phyloP scores from a whole-genome alignment of 2,888 invertebrate genomes.

The Auanema freiburgensis region DNA sequence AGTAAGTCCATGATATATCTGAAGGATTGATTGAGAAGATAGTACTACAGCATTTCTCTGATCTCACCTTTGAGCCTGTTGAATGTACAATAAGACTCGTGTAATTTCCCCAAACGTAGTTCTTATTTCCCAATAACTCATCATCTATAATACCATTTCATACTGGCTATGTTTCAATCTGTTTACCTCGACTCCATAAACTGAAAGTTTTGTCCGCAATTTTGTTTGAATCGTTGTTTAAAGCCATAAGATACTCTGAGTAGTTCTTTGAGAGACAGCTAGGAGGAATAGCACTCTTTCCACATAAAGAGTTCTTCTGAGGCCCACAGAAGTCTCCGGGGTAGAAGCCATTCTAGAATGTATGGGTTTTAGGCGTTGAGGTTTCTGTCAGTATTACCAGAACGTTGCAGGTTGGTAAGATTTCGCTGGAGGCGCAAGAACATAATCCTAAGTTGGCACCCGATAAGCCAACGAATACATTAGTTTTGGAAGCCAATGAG shows the following conservation, averaged over 20 bases:
- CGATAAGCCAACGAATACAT: slow-evolving; percentile 46
- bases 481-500: slow-evolving; percentile 32
- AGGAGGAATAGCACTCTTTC: slow-evolving; percentile 19
- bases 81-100: slow-evolving; percentile 38
- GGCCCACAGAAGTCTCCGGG: slow-evolving; percentile 30
- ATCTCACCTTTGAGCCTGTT: slow-evolving; percentile 25
- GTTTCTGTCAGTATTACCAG: too few relatives aligned
- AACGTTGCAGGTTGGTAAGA: slow-evolving; percentile 38
- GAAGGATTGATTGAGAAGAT: slow-evolving; percentile 3
- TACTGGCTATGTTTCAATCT: not conserved
- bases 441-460: slow-evolving; percentile 53
- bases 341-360: slow-evolving; percentile 43
- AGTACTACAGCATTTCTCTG: too few relatives aligned
- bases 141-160: slow-evolving; percentile 29
- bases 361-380: slow-evolving; percentile 6
- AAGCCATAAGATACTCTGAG: slow-evolving; percentile 30
- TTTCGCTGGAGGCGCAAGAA: slow-evolving; percentile 34
- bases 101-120: slow-evolving; percentile 39
- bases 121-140: slow-evolving; percentile 36
- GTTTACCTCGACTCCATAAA: slow-evolving; percentile 34
- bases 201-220: slow-evolving; percentile 34
- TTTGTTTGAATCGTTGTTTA: slow-evolving; percentile 23
- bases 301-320: slow-evolving; percentile 26
- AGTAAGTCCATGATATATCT: slow-evolving; percentile 29
- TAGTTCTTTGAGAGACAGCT: slow-evolving; percentile 30